phyloP scores from a whole-genome alignment of 2,888 invertebrate genomes.

The Tetheella fluctuosa region DNA sequence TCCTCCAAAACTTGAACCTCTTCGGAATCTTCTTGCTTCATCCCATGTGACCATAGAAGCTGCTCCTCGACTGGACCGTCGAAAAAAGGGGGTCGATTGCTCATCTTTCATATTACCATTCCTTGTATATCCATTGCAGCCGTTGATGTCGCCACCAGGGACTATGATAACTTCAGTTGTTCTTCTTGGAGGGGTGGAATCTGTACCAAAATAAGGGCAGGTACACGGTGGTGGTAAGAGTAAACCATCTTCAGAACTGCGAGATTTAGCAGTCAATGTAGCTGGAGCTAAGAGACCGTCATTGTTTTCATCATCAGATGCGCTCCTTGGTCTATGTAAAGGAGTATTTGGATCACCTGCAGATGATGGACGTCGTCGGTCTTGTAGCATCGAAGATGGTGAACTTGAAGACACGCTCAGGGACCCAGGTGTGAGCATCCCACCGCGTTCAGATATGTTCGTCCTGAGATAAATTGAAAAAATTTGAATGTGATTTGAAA shows the following conservation, averaged over 20 bases:
- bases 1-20: constrained; percentile 89
- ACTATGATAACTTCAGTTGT: constrained; percentile 81
- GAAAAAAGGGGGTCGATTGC: constrained; percentile 76
- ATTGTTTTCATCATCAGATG: constrained; percentile 73
- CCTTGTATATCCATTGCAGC: constrained; percentile 69
- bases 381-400: constrained; percentile 77
- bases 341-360: constrained; percentile 66
- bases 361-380: constrained; percentile 69
- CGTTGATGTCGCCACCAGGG: constrained; percentile 80
- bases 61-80: constrained; percentile 85
- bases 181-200: constrained; percentile 80
- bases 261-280: constrained; percentile 68
- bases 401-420: constrained; percentile 77
- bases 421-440: constrained; percentile 76
- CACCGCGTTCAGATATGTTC: constrained; percentile 72
- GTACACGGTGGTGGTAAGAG: constrained; percentile 90
- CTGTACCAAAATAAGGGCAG: constrained; percentile 91
- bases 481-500: neutral
- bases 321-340: constrained; percentile 70
- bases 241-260: constrained; percentile 78
- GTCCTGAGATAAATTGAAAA: constrained; percentile 51
- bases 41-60: constrained; percentile 93
- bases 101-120: constrained; percentile 70
- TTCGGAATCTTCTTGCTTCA: constrained; percentile 84
- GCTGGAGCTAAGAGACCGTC: constrained; percentile 71